Percentiles rank a stretch among this genome's conserved stretches.
These are phyloP conservation scores for Phortica magna DNA, from an alignment of 2,888 invertebrate species.

Conservation along the genomic window DNA sequence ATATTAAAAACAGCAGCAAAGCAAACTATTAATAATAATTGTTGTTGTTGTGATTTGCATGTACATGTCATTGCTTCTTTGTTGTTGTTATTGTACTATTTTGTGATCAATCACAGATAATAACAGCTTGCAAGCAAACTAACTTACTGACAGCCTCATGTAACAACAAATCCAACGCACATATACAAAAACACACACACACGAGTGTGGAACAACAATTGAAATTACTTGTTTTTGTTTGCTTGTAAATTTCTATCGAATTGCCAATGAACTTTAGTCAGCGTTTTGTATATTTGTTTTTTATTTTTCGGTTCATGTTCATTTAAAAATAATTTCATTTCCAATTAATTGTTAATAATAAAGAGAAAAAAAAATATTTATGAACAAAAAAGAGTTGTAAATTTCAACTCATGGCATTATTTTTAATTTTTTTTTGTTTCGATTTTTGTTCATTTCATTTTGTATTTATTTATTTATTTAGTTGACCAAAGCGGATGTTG, in stretches of 20 bases:
- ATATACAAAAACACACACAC: too few relatives aligned
- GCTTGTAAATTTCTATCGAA: background rate
- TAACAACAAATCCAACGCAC: background rate
- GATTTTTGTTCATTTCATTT: background rate
- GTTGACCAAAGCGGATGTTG: conserved; percentile 7
- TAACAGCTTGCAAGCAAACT: conserved; percentile 22
- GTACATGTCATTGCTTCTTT: background rate
- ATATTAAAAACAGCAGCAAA: background rate
- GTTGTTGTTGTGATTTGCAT: conserved; percentile 2
- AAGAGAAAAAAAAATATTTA: too few relatives aligned
- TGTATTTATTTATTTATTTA: background rate
- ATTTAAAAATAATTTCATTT: background rate
- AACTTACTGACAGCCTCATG: conserved; percentile 16
- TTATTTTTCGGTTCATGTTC: background rate
- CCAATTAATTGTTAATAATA: background rate
- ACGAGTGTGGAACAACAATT: background rate
- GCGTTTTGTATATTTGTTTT: background rate
- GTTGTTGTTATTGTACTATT: background rate
- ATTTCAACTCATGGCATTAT: background rate
- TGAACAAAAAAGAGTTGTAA: background rate
- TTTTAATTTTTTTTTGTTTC: background rate
- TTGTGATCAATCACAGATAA: conserved; percentile 21
- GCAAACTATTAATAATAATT: background rate
- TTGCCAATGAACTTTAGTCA: background rate
- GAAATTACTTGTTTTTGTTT: background rate